Conservation (phyloP, 2,888 invertebrate species). For the Machimus atricapillus region DNA sequence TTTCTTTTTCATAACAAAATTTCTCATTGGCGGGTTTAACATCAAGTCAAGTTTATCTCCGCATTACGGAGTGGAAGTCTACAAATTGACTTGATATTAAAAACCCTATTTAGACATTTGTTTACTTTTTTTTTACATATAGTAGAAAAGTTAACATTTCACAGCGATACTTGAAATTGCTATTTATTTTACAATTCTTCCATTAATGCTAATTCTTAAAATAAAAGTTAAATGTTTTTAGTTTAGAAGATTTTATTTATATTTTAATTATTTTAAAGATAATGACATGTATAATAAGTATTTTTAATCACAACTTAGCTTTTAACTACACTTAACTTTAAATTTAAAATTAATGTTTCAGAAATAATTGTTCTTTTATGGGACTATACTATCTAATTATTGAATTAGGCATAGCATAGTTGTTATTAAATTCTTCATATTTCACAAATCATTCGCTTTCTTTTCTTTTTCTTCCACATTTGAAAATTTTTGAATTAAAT, state of each 20-base stretch:
- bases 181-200: not conserved
- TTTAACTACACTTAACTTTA: not conserved
- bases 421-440: not conserved
- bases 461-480: not conserved
- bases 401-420: not conserved
- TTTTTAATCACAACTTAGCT: not conserved
- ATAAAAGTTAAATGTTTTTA: not conserved
- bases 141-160: constrained; percentile 7
- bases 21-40: not conserved
- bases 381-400: not conserved
- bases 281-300: not conserved
- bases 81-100: constrained; percentile 14
- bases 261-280: not conserved
- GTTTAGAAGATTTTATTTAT: not conserved
- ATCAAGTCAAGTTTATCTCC: constrained; percentile 12
- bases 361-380: not conserved
- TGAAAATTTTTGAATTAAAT: not conserved
- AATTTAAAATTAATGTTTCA: not conserved
- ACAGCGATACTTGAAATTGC: constrained; percentile 25
- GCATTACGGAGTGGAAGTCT: not conserved
- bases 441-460: not conserved
- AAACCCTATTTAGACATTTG: not conserved
- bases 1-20: not conserved
- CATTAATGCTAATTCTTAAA: not conserved
- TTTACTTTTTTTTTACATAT: not conserved